A percentile compares a stretch with the other conserved stretches of the same genome.
Evolutionary conservation across 1,140 invertebrate genomes (phyloP).

Genomic region (Maniola jurtina): DNA sequence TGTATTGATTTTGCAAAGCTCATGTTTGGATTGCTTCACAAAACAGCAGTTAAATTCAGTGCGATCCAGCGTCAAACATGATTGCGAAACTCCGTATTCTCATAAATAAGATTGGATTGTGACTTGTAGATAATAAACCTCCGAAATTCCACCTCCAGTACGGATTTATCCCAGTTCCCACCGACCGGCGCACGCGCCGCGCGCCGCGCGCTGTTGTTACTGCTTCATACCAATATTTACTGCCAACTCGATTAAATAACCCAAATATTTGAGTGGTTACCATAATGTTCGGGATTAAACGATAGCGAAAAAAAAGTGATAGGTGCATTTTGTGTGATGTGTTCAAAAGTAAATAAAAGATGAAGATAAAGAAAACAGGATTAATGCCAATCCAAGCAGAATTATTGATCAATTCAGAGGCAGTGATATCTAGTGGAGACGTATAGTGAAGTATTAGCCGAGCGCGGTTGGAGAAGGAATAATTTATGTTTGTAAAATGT

Average conservation of each 20-base stretch:
- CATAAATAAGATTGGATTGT: constrained; percentile 23
- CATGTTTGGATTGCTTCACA: too few relatives aligned
- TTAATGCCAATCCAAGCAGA: too few relatives aligned
- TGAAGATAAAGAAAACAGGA: background rate
- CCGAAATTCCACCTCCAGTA: constrained; percentile 16
- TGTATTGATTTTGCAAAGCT: too few relatives aligned
- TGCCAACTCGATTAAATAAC: constrained; percentile 4
- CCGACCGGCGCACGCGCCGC: constrained; percentile 25
- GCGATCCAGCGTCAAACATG: background rate
- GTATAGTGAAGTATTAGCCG: background rate
- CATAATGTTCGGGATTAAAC: background rate
- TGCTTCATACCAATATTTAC: background rate
- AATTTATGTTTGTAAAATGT: background rate
- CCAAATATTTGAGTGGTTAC: background rate
- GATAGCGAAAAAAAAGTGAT: background rate
- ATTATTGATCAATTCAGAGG: too few relatives aligned
- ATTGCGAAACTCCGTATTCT: constrained; percentile 23
- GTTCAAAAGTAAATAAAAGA: too few relatives aligned
- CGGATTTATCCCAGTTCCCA: constrained; percentile 37
- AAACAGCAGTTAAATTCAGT: too few relatives aligned
- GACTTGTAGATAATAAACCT: constrained; percentile 23
- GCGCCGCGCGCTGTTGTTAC: background rate
- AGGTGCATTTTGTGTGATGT: too few relatives aligned
- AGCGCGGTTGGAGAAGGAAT: too few relatives aligned
- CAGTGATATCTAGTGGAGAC: background rate